Conservation (phyloP, 2,113 vertebrate genomes). For the Alethe castanea region DNA sequence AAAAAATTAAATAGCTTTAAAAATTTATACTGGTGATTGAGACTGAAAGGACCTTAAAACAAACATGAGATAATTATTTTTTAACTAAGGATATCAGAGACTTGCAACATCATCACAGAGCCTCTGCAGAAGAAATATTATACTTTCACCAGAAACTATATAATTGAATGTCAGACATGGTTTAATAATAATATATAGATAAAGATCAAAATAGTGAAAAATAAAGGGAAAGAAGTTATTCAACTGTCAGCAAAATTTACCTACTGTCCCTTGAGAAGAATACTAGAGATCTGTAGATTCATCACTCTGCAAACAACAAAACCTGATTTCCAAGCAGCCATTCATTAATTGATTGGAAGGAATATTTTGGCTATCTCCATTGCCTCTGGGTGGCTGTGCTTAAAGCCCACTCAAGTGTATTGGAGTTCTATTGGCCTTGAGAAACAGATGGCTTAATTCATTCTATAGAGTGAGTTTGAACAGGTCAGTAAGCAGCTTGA, state of each 20-base stretch:
- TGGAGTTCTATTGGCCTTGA: not conserved
- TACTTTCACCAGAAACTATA: not conserved
- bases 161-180: not conserved
- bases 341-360: not conserved
- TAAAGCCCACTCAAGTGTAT: not conserved
- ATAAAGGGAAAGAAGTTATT: not conserved
- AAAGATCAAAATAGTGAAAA: not conserved
- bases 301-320: not conserved
- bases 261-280: not conserved
- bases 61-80: not conserved
- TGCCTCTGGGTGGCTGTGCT: not conserved
- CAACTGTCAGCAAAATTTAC: not conserved
- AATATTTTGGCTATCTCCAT: not conserved
- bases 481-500: not conserved
- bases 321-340: not conserved
- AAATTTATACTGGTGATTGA: not conserved
- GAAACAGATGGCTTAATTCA: not conserved
- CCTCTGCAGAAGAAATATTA: not conserved
- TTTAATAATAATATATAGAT: not conserved
- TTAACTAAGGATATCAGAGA: not conserved
- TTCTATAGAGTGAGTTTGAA: not conserved
- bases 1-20: not conserved
- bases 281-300: not conserved
- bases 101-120: not conserved
- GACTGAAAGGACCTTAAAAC: not conserved